Evolutionary conservation across 2,113 vertebrate genomes (phyloP).

Genomic region (Upupa epops): DNA sequence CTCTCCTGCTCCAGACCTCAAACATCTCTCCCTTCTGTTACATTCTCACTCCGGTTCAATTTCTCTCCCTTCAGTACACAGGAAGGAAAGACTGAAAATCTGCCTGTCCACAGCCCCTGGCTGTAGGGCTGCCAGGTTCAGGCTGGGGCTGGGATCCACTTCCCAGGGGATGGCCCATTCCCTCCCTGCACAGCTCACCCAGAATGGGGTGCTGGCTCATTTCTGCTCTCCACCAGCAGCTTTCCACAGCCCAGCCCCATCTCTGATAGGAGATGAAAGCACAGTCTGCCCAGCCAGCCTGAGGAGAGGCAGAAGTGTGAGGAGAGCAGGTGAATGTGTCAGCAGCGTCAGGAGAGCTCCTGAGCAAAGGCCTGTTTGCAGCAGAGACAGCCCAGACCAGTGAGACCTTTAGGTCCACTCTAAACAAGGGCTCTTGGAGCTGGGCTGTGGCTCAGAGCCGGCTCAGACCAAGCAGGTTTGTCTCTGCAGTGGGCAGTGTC

Average conservation of each 20-base stretch:
- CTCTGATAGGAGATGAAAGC: background rate
- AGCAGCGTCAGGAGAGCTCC: background rate
- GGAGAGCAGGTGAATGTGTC: background rate
- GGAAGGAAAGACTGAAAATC: background rate
- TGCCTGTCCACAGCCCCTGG: background rate
- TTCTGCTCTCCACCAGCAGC: background rate
- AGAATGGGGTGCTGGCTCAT: fast-evolving
- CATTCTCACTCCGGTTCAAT: background rate
- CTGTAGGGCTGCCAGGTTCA: background rate
- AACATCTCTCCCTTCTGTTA: background rate
- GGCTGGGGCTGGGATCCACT: background rate
- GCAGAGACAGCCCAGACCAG: background rate
- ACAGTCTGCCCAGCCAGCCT: background rate
- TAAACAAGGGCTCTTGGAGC: background rate
- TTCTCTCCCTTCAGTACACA: background rate
- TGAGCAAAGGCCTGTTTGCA: background rate
- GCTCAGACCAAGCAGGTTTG: background rate
- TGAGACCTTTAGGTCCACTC: background rate
- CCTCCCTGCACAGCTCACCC: background rate
- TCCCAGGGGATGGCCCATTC: background rate
- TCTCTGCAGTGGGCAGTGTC: background rate
- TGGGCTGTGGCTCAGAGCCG: background rate
- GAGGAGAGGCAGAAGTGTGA: background rate
- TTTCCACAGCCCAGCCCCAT: background rate
- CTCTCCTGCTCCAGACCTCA: background rate